These are phyloP conservation scores for Eptatretus atami DNA, from an alignment of 2,797 vertebrate species.

Conservation along the genomic window DNA sequence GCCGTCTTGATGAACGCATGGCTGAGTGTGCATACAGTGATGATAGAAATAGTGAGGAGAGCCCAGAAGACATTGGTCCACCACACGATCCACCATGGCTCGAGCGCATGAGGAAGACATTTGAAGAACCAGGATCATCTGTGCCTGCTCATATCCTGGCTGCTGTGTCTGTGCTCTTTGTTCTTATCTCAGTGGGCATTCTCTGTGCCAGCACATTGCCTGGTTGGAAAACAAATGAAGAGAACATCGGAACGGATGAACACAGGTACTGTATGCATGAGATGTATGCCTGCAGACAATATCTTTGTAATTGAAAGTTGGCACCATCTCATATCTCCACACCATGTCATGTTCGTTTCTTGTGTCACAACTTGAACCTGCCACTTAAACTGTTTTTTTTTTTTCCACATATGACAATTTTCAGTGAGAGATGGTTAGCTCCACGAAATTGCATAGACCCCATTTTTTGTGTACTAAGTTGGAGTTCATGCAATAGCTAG, in stretches of 20 bases:
- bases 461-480: too few relatives aligned
- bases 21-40: slow-evolving; percentile 25
- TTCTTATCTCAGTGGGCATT: slow-evolving; percentile 84
- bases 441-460: too few relatives aligned
- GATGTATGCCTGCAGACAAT: too few relatives aligned
- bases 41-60: slow-evolving; percentile 17
- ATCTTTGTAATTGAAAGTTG: too few relatives aligned
- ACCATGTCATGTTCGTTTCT: too few relatives aligned
- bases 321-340: too few relatives aligned
- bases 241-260: slow-evolving; percentile 49
- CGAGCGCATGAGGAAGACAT: slow-evolving; percentile 56
- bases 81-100: slow-evolving; percentile 30
- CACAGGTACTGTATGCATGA: slow-evolving; percentile 14
- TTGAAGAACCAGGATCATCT: slow-evolving; percentile 82
- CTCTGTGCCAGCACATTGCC: slow-evolving; percentile 80
- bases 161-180: slow-evolving; percentile 62
- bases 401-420: too few relatives aligned
- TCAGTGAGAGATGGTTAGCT: too few relatives aligned
- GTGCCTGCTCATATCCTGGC: slow-evolving; percentile 62
- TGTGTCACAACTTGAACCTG: too few relatives aligned
- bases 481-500: too few relatives aligned
- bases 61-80: slow-evolving; percentile 15
- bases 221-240: slow-evolving; percentile 75
- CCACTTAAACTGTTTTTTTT: too few relatives aligned
- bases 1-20: slow-evolving; percentile 79